Evolutionary conservation across 2,113 vertebrate genomes (phyloP).

Genomic region (Falco punctatus): DNA sequence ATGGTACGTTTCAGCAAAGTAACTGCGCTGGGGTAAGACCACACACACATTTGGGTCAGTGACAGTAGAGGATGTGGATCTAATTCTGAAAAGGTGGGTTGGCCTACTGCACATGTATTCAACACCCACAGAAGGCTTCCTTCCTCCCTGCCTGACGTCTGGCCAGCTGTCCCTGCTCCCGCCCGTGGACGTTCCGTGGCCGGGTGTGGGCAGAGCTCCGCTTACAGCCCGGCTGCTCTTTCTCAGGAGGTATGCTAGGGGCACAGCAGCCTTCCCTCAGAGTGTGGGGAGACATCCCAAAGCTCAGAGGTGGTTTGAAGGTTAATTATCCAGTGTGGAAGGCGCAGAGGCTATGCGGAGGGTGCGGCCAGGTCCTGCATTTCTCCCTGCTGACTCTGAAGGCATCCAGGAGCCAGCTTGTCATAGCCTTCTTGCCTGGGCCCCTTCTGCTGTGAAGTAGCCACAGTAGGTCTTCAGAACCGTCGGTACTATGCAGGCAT

Average conservation of each 20-base stretch:
- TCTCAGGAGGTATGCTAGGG: background rate
- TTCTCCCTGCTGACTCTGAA: background rate
- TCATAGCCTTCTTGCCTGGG: rapidly evolving
- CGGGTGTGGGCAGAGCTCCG: background rate
- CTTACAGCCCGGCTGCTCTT: background rate
- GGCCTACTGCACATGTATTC: background rate
- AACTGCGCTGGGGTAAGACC: background rate
- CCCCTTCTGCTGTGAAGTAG: background rate
- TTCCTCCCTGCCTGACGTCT: background rate
- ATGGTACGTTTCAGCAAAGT: background rate
- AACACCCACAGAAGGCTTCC: background rate
- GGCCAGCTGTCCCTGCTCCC: background rate
- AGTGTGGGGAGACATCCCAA: background rate
- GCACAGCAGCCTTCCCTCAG: background rate
- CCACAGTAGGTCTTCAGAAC: background rate
- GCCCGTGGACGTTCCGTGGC: background rate
- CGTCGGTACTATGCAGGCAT: background rate
- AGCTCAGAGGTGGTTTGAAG: background rate
- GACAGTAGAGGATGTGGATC: background rate
- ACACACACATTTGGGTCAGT: background rate
- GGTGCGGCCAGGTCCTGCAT: background rate
- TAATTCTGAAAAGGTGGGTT: background rate
- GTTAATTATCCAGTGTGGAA: background rate
- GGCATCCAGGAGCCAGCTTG: background rate
- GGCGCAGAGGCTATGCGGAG: background rate